A percentile compares a stretch with the other conserved stretches of the same genome.
Conservation (phyloP, 1,140 invertebrate species). For the Ganaspis sp. region DNA sequence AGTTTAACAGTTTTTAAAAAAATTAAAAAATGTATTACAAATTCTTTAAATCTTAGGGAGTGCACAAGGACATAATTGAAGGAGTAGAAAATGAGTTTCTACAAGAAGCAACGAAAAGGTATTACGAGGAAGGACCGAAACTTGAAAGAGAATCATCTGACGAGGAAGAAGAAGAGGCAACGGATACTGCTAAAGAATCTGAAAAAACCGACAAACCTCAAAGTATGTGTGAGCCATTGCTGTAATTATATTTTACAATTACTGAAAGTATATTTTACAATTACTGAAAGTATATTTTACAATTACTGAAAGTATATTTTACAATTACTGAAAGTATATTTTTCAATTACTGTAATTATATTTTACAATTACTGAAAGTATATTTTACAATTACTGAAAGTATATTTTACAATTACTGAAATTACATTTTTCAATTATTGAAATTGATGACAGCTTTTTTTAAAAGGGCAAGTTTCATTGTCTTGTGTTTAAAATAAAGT, state of each 20-base stretch:
- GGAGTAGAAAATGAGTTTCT: conserved; percentile 64
- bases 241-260: conserved; percentile 36
- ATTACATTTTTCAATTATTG: conserved; percentile 47
- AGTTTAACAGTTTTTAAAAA: no score
- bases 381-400: conserved; percentile 38
- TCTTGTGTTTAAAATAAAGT: no score
- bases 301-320: conserved; percentile 47
- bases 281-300: conserved; percentile 47
- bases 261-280: conserved; percentile 47
- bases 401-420: conserved; percentile 40
- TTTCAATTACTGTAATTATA: conserved; percentile 23
- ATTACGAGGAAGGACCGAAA: conserved; percentile 27
- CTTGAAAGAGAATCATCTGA: conserved; percentile 28
- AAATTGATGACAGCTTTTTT: no score
- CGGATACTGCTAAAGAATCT: neutral
- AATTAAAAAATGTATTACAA: conserved; percentile 60
- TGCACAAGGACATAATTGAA: conserved; percentile 76
- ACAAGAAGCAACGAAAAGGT: neutral
- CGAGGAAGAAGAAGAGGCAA: conserved; percentile 39
- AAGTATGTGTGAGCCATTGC: conserved; percentile 53
- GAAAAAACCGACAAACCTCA: conserved; percentile 20
- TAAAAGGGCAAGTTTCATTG: no score
- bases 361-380: conserved; percentile 41
- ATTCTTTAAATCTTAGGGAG: conserved; percentile 76
- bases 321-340: conserved; percentile 47